Evolutionary conservation across 37 sponge, comb jelly and placozoan genomes (phyloP).

Genomic region (Sycon ciliatum): DNA sequence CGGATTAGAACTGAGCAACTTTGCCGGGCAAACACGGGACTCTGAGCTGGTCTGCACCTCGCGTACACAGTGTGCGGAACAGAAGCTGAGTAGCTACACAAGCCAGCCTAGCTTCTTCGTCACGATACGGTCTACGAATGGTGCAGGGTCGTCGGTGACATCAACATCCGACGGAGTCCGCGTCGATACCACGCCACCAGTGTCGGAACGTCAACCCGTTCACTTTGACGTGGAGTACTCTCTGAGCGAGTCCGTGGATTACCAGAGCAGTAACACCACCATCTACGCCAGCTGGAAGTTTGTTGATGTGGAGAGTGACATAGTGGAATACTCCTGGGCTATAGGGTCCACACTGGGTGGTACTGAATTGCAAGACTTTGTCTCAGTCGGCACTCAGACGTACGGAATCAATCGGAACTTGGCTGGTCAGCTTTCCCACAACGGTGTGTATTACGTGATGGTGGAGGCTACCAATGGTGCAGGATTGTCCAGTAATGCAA

Average conservation of each 20-base stretch:
- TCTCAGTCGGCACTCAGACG: slow-evolving; percentile 33
- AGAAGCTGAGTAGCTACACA: no score
- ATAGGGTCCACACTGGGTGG: slow-evolving; percentile 39
- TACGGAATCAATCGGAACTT: slow-evolving; percentile 26
- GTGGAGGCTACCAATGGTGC: slow-evolving; percentile 62
- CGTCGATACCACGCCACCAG: slow-evolving; percentile 17
- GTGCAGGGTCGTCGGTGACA: neutral
- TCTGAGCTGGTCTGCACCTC: no score
- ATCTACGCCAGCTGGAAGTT: slow-evolving; percentile 59
- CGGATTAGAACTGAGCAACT: no score
- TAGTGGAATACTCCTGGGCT: slow-evolving; percentile 59
- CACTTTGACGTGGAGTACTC: slow-evolving; percentile 25
- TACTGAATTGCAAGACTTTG: slow-evolving; percentile 30
- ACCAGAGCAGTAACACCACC: slow-evolving; percentile 60
- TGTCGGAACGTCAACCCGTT: neutral
- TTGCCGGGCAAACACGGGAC: no score
- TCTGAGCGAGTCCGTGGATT: slow-evolving; percentile 16
- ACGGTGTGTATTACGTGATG: slow-evolving; percentile 56
- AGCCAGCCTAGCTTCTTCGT: neutral
- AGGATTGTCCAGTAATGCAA: slow-evolving; percentile 19
- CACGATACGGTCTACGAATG: neutral
- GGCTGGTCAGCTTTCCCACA: slow-evolving; percentile 27
- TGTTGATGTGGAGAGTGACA: slow-evolving; percentile 51
- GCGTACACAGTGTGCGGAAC: no score
- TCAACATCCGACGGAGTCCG: neutral